Base-by-base conservation (phyloP, 35 echinoderm and acorn worm species). In the Acanthaster planci region DNA sequence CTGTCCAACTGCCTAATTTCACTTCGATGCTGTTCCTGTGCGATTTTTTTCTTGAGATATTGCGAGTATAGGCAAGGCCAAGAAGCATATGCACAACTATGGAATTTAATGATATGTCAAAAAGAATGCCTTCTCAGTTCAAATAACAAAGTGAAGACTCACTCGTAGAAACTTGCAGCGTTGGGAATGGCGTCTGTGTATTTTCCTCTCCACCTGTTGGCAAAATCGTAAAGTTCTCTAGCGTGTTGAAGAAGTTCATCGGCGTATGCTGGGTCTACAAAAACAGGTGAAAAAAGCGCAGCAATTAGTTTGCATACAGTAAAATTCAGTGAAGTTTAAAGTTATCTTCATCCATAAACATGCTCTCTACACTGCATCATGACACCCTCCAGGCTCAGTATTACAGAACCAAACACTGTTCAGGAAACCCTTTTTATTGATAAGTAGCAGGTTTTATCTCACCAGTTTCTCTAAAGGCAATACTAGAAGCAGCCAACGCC, bases 121-220 rank as follows among this genome's bases (percentile, higher is more conserved):
- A 47, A 6, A 47, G 42, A 47, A 12, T 47, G 12, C 4, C 42
- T 47, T 47, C n/a, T n/a, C n/a, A n/a, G n/a, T n/a, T n/a, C n/a
- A n/a, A n/a, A n/a, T 47, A 12, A 12, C 4, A 47, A 40, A 7
- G 30, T 37, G 19, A 34, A 51, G 18, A 80, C 81, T 67, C 68
- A 95, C 93, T 47, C 18, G 81, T 95, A 95, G 82, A 95, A 95
- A 16, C 14, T 15, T 1, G 7, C 60, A 50, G 89, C 89, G 32
- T 95, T 56, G 15, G 89, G 16, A 60, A 95, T 76, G 0, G 88
- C 42, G 39, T 91, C 58, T 0, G 84, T 79, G 40, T 95, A 95
- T 38, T 57, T 80, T 30, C 85, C 93, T 5, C 53, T 80, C 55
- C 84, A 85, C 5, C 51, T 84, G 47, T 91, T 72, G 37, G 93